These are phyloP conservation scores for Salmo trutta DNA, from an alignment of 2,797 vertebrate genomes.

Conservation along the genomic window DNA sequence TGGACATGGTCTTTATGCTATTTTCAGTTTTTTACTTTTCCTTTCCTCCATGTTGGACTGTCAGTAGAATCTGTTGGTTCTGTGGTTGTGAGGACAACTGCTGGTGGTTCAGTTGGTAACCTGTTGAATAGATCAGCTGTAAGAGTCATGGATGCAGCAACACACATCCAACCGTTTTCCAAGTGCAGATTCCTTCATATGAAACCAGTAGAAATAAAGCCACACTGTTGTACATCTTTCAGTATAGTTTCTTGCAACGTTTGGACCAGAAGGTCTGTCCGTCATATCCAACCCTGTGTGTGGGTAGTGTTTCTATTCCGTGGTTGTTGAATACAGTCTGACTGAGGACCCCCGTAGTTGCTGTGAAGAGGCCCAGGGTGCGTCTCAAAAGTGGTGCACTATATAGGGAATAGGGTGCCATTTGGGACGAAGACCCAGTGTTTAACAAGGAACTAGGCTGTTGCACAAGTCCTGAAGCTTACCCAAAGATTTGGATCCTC, in stretches of 20 bases:
- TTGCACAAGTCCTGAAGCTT: conserved; percentile 62
- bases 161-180: neutral
- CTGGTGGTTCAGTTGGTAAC: conserved; percentile 71
- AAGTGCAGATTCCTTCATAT: neutral
- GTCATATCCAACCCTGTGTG: neutral
- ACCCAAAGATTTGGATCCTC: conserved; percentile 75
- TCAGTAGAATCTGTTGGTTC: conserved; percentile 53
- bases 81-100: conserved; percentile 61
- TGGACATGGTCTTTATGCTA: conserved; percentile 73
- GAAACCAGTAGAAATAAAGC: neutral
- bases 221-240: neutral
- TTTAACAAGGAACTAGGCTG: conserved; percentile 43
- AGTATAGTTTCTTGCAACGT: neutral
- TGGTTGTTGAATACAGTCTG: conserved; percentile 62
- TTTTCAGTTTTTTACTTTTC: neutral
- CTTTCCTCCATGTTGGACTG: conserved; percentile 12
- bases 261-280: neutral
- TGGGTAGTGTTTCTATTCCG: conserved; percentile 58
- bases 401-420: neutral
- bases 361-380: conserved; percentile 67
- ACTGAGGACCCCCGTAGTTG: conserved; percentile 62
- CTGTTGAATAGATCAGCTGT: conserved; percentile 42
- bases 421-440: neutral
- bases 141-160: neutral
- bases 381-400: conserved; percentile 12